Base-by-base conservation (phyloP, 2,888 invertebrate genomes). In the Anthrax anthrax region DNA sequence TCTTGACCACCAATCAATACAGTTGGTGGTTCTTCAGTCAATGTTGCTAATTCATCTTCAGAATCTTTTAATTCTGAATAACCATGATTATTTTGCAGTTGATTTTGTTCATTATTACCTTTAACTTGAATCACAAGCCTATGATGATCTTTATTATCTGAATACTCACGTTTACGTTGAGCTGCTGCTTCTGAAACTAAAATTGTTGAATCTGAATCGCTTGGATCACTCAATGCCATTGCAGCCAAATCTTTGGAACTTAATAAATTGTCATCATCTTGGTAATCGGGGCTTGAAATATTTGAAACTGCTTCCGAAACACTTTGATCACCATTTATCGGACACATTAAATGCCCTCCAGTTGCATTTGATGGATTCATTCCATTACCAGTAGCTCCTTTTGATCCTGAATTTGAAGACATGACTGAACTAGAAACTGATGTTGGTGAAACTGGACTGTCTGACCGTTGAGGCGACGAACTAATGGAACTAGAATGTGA, bases 211-310 rank as follows among this genome's bases (percentile, higher is more conserved):
- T 89, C 88, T 57, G 87, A 87, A 71, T 89, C 88, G 65, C 86
- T 87, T 43, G 86, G 84, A 71, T 89, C 88, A 62, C 87, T 87
- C 57, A 88, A 77, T 63, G 83, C 84, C 86, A 88, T 87, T 42
- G 77, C 70, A 56, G 84, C 81, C 63, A 84, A 78, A 67, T 87
- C 86, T 56, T 84, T 77, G 46, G 81, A 78, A 57, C 81, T 79
- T 52, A 84, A 75, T 72, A 86, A 80, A 54, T 80, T 80, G 70
- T 86, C 85, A 63, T 85, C 86, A 67, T 88, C 88, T 68, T 86
- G 85, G 71, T 85, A 88, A 69, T 88, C 88, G 37, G 88, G 88
- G 72, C 86, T 87, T 56, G 86, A 86, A 69, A 89, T 87, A 72
- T 88, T 88, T 55, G 87, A 87, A 58, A 88, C 80, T 44, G 86